Evolutionary conservation across 2,888 invertebrate genomes (phyloP), one percentile per base, ranked within the genome.

Genomic region (Oasisia sp.): DNA sequence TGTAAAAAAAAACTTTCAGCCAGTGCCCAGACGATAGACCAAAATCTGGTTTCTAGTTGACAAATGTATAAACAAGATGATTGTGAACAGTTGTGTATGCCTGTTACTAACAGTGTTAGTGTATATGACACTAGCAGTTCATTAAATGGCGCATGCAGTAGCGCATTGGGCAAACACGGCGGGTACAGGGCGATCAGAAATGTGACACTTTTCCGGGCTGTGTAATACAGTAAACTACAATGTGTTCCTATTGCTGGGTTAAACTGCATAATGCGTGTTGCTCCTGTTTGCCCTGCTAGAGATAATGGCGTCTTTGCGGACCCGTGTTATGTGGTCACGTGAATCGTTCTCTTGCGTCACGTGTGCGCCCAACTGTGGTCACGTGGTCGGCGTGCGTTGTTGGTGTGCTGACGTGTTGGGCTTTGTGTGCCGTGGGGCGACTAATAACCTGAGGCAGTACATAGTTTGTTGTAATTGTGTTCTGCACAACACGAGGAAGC

Each of bases 401-500:
- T 7, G 5, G 74, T 74, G 27, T 74, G 74, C 74, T 27, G 74
- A 19, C 14, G 1, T 74, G 19, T 74, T 19, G 74, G 27, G 74
- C n/a, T 74, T n/a, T 74, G 19, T 74, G 27, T 27, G 27, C 19
- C 27, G 27, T 50, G 50, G 50, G 50, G 50, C 12, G 2, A 19
- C 19, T 1, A 19, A 19, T 19, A 74, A 74, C 27, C 74, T 74
- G 74, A 74, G 19, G n/a, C 27, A 27, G 14, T 74, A n/a, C 74
- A 74, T 74, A 74, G n/a, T 74, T 74, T 27, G n/a, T 74, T 74
- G 27, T 74, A 74, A 74, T 74, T 74, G 74, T 74, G 74, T 74
- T 74, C 74, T 74, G 8, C 74, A 74, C 74, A 74, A 74, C 7
- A 1, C n/a, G 74, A 74, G n/a, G 74, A 74, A 74, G 74, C 74